A percentile compares a stretch with the other conserved stretches of the same genome.
These are phyloP conservation scores for Pediacus dermestoides DNA, from an alignment of 2,888 invertebrate species.

Conservation along the genomic window DNA sequence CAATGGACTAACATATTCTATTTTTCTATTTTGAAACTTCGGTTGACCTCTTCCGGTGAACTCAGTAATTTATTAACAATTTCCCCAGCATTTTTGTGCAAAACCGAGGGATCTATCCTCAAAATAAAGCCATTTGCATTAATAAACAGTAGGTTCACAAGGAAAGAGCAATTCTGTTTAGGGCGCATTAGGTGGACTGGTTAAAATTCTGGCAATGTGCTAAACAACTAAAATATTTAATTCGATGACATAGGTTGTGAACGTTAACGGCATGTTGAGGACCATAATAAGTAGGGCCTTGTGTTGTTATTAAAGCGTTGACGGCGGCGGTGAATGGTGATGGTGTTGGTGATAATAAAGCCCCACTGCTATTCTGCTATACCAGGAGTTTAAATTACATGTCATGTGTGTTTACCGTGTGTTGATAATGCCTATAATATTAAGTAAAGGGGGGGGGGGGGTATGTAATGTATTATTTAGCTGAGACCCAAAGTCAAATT, in stretches of 20 bases:
- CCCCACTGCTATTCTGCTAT: slow-evolving; percentile 19
- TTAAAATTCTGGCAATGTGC: slow-evolving; percentile 10
- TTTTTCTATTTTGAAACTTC: no score
- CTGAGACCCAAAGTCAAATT: no score
- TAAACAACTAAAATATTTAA: slow-evolving; percentile 10
- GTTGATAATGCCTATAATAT: no score
- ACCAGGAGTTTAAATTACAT: slow-evolving; percentile 22
- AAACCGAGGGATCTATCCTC: no score
- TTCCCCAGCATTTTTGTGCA: no score
- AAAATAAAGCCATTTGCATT: slow-evolving; percentile 1
- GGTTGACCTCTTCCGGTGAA: no score
- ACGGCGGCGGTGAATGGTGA: slow-evolving; percentile 12
- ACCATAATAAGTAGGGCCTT: background rate
- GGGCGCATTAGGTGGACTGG: slow-evolving; percentile 5
- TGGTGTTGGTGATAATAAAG: slow-evolving; percentile 21
- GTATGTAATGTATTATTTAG: no score
- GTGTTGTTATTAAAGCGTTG: slow-evolving; percentile 10
- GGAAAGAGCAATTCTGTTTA: slow-evolving; percentile 1
- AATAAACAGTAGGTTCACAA: slow-evolving; percentile 9
- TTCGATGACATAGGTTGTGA: slow-evolving; percentile 6
- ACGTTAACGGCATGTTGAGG: slow-evolving; percentile 3
- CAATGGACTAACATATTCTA: no score
- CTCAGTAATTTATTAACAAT: no score
- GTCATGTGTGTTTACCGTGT: no score
- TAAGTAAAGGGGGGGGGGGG: no score